Evolutionary conservation across 2,113 vertebrate species (phyloP).

Genomic region (Capreolus pygargus): DNA sequence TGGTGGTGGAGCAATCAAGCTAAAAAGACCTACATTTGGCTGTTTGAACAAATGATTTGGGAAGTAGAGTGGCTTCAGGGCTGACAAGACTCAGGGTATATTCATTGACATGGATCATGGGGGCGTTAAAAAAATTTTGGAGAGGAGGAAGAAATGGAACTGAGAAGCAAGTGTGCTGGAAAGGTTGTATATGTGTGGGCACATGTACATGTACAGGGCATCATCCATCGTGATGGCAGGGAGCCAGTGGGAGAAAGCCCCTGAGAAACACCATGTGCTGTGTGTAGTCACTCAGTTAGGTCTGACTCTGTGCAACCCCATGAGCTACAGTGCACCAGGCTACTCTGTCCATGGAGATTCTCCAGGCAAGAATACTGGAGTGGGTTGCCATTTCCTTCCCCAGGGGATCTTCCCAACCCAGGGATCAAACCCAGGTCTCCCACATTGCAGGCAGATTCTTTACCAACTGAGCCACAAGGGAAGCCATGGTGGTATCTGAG

Average conservation of each 20-base stretch:
- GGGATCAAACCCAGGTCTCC: not conserved
- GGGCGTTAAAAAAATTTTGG: not conserved
- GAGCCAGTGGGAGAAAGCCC: not conserved
- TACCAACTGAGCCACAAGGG: not conserved
- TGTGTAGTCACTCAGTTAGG: not conserved
- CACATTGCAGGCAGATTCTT: not conserved
- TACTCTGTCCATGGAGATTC: not conserved
- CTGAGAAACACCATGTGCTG: not conserved
- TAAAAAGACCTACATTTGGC: not conserved
- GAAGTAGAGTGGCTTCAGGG: not conserved
- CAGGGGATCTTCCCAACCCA: not conserved
- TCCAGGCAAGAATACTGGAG: not conserved
- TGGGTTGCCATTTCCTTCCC: not conserved
- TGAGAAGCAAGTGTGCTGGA: not conserved
- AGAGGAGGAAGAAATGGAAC: not conserved
- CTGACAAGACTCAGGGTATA: not conserved
- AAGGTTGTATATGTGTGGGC: not conserved
- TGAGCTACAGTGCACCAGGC: not conserved
- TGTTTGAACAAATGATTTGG: not conserved
- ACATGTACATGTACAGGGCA: not conserved
- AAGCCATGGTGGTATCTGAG: not conserved
- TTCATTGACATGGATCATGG: not conserved
- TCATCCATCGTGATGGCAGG: not conserved
- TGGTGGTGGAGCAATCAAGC: not conserved
- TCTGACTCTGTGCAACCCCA: not conserved